phyloP scores from a whole-genome alignment of 2,797 vertebrate genomes.

The Xerus rutilus region DNA sequence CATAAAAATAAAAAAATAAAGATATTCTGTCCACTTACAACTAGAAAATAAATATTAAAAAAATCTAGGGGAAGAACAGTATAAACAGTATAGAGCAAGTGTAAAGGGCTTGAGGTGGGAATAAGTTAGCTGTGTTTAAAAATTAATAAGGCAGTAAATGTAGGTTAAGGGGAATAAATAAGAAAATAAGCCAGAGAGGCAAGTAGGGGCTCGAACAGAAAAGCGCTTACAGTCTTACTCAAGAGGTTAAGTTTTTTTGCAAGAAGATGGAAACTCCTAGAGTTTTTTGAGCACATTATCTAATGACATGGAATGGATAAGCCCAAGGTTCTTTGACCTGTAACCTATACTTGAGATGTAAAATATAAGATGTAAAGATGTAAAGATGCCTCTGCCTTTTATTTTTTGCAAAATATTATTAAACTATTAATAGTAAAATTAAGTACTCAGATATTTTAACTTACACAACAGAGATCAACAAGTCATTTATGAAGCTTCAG shows the following conservation, averaged over 20 bases:
- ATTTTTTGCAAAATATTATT: neutral
- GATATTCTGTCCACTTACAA: no score
- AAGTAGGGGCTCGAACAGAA: neutral
- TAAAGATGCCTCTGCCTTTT: neutral
- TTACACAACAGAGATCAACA: neutral
- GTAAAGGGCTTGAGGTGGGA: neutral
- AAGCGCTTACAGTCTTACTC: neutral
- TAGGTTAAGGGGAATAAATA: neutral
- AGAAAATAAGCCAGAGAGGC: neutral
- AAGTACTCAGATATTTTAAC: neutral
- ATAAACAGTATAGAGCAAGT: neutral
- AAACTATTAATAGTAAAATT: neutral
- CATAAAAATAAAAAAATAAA: no score
- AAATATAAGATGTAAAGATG: no score
- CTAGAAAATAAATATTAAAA: no score
- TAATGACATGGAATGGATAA: neutral
- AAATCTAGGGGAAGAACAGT: neutral
- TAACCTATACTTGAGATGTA: neutral
- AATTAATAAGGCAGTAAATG: neutral
- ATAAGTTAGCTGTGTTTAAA: neutral
- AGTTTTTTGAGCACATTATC: neutral
- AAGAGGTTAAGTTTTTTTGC: neutral
- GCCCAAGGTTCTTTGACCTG: neutral
- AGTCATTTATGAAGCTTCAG: neutral
- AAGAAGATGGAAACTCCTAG: neutral